Evolutionary conservation across 1,140 invertebrate species (phyloP), one percentile per base, ranked within the genome.

Genomic region (Vollenhovia emeryi): DNA sequence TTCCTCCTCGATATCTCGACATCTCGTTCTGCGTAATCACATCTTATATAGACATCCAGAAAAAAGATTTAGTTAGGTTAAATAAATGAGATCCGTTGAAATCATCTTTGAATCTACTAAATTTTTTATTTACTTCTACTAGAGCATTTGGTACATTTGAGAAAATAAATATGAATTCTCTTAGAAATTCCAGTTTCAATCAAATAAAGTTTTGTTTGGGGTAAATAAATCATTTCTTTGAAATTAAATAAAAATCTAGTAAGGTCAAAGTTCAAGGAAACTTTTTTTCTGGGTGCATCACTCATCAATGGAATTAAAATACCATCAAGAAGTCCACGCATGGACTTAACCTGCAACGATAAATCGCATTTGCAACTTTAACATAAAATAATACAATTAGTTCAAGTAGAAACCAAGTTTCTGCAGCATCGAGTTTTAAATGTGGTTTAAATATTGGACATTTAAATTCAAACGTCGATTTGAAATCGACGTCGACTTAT

Each of bases 401-500:
- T 13, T 33, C 8, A 33, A 36, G 6, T 36, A 50, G 11, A 36
- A n/a, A 15, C 9, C 9, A 73, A 52, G 36, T 8, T 36, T 73
- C n/a, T 36, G n/a, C 15, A 73, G 11, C n/a, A 15, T 36, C n/a
- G 0, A 73, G n/a, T 33, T 73, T 69, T 11, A 13, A 69, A 48
- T 69, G 1, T 11, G 33, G 43, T 45, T 45, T 45, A 45, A 50
- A 40, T 36, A 73, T 9, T 36, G 13, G 27, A 7, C 50, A 50
- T 71, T 7, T 55, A 11, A 50, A 66, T 64, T 64, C 27, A 13
- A 52, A 27, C 69, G 30, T 76, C 57, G 40, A 64, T 33, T 79
- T 36, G n/a, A 66, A 66, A 71, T 57, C 48, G 15, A 40, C 18
- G 18, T 59, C 24, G 36, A 40, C 13, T 50, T n/a, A 21, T 66